These are phyloP conservation scores for Isurus oxyrinchus DNA, from an alignment of 2,113 vertebrate species.

Conservation along the genomic window DNA sequence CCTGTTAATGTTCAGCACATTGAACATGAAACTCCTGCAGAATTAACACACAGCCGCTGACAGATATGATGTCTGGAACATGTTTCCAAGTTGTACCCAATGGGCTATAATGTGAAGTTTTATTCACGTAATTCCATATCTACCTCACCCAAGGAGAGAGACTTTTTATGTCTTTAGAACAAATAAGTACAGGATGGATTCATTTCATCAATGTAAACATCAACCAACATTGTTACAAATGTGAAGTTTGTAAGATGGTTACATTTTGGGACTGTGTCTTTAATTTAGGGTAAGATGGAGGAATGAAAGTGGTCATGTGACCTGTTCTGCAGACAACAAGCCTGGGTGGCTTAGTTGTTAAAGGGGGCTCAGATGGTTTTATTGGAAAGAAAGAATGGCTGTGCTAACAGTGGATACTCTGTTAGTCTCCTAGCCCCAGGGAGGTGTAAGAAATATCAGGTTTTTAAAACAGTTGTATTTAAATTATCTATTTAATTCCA, in stretches of 20 bases:
- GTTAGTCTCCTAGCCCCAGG: no score
- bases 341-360: no score
- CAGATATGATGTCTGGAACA: constrained; percentile 5
- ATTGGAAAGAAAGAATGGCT: no score
- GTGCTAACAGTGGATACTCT: no score
- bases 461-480: neutral
- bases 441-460: neutral
- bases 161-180: neutral
- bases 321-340: no score
- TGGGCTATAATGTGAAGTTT: neutral
- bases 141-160: neutral
- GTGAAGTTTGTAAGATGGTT: no score
- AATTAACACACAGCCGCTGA: neutral
- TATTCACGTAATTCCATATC: neutral
- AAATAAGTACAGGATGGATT: neutral
- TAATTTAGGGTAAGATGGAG: no score
- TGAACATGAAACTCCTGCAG: neutral
- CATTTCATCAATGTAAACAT: neutral
- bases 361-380: no score
- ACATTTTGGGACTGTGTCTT: no score
- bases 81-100: neutral
- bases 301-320: no score
- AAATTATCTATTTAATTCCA: neutral
- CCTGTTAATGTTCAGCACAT: neutral
- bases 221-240: neutral